These are phyloP conservation scores for Passer domesticus DNA, from an alignment of 2,113 vertebrate species.

Conservation along the genomic window DNA sequence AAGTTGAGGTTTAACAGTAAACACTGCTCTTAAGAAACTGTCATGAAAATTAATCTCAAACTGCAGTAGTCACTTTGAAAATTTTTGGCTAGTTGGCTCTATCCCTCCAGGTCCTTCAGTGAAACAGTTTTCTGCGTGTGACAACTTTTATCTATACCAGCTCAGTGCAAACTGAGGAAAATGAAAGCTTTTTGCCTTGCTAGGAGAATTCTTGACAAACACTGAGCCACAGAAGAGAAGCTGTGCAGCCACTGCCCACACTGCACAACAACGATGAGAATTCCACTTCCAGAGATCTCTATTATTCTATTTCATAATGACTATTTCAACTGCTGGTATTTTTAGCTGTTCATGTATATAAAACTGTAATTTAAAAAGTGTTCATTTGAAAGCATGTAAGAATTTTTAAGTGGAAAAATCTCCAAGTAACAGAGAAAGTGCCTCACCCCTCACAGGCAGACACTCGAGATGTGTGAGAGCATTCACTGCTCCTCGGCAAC, in stretches of 20 bases:
- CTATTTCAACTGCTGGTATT: neutral
- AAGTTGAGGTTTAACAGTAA: neutral
- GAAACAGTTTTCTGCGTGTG: neutral
- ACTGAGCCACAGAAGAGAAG: neutral
- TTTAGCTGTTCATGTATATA: neutral
- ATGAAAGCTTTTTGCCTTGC: neutral
- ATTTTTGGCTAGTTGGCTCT: neutral
- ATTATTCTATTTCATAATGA: neutral
- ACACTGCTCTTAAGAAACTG: neutral
- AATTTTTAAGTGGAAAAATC: neutral
- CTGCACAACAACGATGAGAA: neutral
- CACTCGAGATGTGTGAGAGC: neutral
- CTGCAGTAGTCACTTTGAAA: neutral
- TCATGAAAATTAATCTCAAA: neutral
- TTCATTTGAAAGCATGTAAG: neutral
- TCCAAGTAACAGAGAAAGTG: neutral
- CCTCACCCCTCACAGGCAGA: neutral
- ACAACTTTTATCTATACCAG: neutral
- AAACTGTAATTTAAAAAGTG: neutral
- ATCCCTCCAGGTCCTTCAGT: neutral
- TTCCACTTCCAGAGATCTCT: neutral
- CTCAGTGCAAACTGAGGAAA: neutral
- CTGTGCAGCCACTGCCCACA: neutral
- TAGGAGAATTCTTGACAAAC: neutral
- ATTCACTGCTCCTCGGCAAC: neutral